These are phyloP conservation scores for Streptopelia turtur DNA, from an alignment of 2,797 vertebrate species.

Conservation along the genomic window DNA sequence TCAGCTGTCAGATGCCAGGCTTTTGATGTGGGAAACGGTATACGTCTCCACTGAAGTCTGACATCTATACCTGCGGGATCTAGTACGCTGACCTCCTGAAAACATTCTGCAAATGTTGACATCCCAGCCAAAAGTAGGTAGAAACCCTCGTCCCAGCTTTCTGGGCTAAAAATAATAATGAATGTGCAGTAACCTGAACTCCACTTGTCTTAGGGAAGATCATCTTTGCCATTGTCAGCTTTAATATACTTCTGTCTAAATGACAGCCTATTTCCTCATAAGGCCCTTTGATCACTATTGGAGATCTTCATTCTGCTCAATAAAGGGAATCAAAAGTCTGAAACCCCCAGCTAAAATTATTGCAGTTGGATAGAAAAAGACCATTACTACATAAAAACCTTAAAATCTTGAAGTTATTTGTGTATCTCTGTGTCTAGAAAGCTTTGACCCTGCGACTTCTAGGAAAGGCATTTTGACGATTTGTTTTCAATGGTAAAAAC, in stretches of 20 bases:
- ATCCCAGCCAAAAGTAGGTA: constrained; percentile 69
- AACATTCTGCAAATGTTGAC: constrained; percentile 75
- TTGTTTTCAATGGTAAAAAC: constrained; percentile 51
- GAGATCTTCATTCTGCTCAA: constrained; percentile 69
- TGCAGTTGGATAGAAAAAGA: constrained; percentile 48
- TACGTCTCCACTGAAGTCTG: constrained; percentile 49
- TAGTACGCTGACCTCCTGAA: constrained; percentile 65
- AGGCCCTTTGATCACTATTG: constrained; percentile 75
- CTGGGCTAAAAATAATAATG: constrained; percentile 65
- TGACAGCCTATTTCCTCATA: constrained; percentile 76
- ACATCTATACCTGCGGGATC: constrained; percentile 69
- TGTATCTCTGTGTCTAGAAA: constrained; percentile 82
- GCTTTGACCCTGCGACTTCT: constrained; percentile 77
- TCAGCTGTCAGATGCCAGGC: constrained; percentile 64
- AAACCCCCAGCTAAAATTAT: constrained; percentile 22
- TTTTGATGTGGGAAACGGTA: constrained; percentile 69
- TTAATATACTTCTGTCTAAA: constrained; percentile 75
- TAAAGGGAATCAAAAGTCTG: constrained; percentile 60
- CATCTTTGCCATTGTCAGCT: constrained; percentile 75
- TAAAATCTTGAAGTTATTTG: constrained; percentile 76
- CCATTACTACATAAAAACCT: constrained; percentile 44
- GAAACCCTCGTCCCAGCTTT: constrained; percentile 71
- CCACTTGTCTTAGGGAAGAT: constrained; percentile 75
- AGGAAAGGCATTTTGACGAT: constrained; percentile 8
- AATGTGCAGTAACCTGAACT: constrained; percentile 80